phyloP scores from a whole-genome alignment of 2,113 vertebrate genomes.

The Macquaria australasica region DNA sequence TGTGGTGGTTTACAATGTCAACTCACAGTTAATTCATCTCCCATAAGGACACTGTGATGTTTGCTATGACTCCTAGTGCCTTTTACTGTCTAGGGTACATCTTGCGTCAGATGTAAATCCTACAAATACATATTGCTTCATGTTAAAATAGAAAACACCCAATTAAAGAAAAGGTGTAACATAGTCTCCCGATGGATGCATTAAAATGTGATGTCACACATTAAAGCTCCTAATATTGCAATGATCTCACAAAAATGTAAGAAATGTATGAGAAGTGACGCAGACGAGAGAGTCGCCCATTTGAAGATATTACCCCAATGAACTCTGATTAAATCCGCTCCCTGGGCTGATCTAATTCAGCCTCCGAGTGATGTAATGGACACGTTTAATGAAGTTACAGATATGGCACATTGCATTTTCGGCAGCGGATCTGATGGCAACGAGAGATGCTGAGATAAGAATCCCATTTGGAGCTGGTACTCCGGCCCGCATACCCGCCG shows the following conservation, averaged over 20 bases:
- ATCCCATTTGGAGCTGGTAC: constrained; percentile 69
- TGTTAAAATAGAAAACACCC: constrained; percentile 20
- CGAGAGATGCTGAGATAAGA: constrained; percentile 73
- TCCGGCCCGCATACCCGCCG: constrained; percentile 32
- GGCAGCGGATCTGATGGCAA: constrained; percentile 56
- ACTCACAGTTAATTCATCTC: constrained; percentile 63
- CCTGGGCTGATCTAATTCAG: constrained; percentile 67
- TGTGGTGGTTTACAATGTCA: constrained; percentile 70
- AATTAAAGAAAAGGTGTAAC: constrained; percentile 4
- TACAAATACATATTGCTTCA: constrained; percentile 12
- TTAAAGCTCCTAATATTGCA: neutral
- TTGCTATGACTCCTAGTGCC: constrained; percentile 21
- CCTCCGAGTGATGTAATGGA: constrained; percentile 76
- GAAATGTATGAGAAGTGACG: constrained; percentile 46
- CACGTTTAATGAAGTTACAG: constrained; percentile 76
- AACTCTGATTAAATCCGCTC: constrained; percentile 68
- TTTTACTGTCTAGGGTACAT: constrained; percentile 7
- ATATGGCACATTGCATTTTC: constrained; percentile 64
- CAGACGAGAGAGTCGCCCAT: constrained; percentile 38
- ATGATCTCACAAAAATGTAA: constrained; percentile 33
- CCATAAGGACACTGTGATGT: constrained; percentile 47
- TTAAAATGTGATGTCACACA: constrained; percentile 12
- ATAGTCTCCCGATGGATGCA: neutral
- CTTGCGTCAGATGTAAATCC: constrained; percentile 4
- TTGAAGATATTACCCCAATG: constrained; percentile 63